A percentile compares a stretch with the other conserved stretches of the same genome.
phyloP scores from a whole-genome alignment of 2,888 invertebrate genomes.

The Parochlus steinenii region DNA sequence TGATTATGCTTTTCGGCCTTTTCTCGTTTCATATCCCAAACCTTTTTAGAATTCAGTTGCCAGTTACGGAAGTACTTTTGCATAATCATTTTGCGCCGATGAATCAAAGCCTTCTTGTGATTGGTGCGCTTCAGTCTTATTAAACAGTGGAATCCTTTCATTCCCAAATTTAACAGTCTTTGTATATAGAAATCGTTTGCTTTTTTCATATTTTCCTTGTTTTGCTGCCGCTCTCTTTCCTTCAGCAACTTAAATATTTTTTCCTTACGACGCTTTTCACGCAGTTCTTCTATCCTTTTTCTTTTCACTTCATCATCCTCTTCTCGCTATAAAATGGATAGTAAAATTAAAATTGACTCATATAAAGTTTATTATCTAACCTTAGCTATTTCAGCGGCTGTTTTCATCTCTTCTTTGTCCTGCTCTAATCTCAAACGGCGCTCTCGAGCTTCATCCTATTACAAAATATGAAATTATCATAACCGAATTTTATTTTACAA shows the following conservation, averaged over 20 bases:
- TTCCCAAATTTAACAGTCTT: slow-evolving; percentile 24
- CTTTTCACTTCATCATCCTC: slow-evolving; percentile 43
- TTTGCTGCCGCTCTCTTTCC: slow-evolving; percentile 35
- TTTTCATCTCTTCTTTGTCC: slow-evolving; percentile 28
- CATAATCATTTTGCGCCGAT: slow-evolving; percentile 32
- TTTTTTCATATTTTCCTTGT: slow-evolving; percentile 28
- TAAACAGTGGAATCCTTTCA: slow-evolving; percentile 25
- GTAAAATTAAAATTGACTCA: neutral
- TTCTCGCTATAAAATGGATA: slow-evolving; percentile 19
- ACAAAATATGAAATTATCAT: no score
- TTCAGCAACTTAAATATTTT: slow-evolving; percentile 42
- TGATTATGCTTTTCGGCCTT: slow-evolving; percentile 39
- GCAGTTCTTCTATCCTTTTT: slow-evolving; percentile 39
- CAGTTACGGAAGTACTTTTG: slow-evolving; percentile 35
- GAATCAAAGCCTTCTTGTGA: slow-evolving; percentile 30
- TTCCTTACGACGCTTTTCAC: slow-evolving; percentile 41
- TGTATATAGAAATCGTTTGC: slow-evolving; percentile 30
- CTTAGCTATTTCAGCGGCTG: slow-evolving; percentile 29
- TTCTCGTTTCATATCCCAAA: slow-evolving; percentile 35
- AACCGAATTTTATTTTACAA: no score
- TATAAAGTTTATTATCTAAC: slow-evolving; percentile 17
- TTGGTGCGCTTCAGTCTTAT: slow-evolving; percentile 26
- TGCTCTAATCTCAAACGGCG: slow-evolving; percentile 26
- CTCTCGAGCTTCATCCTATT: slow-evolving; percentile 25
- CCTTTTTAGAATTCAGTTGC: slow-evolving; percentile 35